Evolutionary conservation across 2,888 invertebrate genomes (phyloP).

Genomic region (Ochlodes sylvanus): DNA sequence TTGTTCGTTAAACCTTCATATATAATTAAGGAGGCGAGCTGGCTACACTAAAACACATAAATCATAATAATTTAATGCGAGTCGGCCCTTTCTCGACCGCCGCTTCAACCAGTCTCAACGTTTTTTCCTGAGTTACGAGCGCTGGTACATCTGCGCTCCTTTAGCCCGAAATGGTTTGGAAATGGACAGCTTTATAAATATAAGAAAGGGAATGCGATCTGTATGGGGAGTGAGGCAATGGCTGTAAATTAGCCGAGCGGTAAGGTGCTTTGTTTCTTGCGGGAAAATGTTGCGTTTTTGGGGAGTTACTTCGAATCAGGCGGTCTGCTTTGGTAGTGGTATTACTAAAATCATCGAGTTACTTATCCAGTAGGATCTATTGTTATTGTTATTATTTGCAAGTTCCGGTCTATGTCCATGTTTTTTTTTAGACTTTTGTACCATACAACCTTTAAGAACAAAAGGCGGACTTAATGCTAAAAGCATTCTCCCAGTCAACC

Average conservation of each 20-base stretch:
- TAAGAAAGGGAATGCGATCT: conserved; percentile 56
- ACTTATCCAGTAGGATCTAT: too few relatives aligned
- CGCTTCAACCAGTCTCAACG: conserved; percentile 48
- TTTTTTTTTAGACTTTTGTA: too few relatives aligned
- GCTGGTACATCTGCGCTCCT: conserved; percentile 66
- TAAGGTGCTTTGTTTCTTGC: conserved; percentile 13
- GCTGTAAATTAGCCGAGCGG: conserved; percentile 55
- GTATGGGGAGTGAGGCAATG: conserved; percentile 58
- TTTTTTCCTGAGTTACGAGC: conserved; percentile 71
- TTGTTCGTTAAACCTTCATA: conserved; percentile 75
- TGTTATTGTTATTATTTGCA: too few relatives aligned
- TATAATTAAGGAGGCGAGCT: conserved; percentile 77
- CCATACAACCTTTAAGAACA: too few relatives aligned
- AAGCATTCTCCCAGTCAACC: too few relatives aligned
- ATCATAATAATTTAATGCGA: conserved; percentile 83
- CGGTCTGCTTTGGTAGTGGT: neutral
- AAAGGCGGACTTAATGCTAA: too few relatives aligned
- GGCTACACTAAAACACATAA: conserved; percentile 78
- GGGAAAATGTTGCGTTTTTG: neutral
- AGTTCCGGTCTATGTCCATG: too few relatives aligned
- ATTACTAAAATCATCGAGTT: too few relatives aligned
- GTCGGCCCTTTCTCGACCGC: conserved; percentile 67
- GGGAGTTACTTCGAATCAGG: neutral
- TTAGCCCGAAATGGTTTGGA: conserved; percentile 65
- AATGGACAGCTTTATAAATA: conserved; percentile 80